These are phyloP conservation scores for Diplodus puntazzo DNA, from an alignment of 2,797 vertebrate species.

Conservation along the genomic window DNA sequence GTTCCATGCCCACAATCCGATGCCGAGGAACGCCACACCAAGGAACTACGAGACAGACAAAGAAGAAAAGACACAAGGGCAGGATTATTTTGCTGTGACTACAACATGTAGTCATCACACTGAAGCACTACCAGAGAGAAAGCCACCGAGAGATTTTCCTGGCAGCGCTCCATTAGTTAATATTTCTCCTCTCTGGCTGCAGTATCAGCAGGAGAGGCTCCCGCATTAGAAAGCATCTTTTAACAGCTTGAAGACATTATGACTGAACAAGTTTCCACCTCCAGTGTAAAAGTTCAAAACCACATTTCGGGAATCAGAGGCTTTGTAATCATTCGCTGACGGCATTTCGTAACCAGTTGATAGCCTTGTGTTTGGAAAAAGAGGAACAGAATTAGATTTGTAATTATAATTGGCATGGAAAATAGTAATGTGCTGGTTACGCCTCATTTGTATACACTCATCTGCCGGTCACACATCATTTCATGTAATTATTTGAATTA, in stretches of 20 bases:
- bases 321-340: neutral
- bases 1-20: constrained; percentile 98
- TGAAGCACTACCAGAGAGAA: constrained; percentile 38
- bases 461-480: too few species aligned
- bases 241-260: constrained; percentile 35
- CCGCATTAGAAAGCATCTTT: constrained; percentile 55
- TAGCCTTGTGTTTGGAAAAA: too few species aligned
- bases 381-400: too few species aligned
- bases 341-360: neutral
- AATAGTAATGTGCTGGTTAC: neutral
- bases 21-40: constrained; percentile 96
- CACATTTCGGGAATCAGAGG: neutral
- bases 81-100: constrained; percentile 50
- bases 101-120: constrained; percentile 46
- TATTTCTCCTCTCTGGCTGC: constrained; percentile 56
- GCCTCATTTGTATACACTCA: too few species aligned
- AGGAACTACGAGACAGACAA: constrained; percentile 88
- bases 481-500: too few species aligned
- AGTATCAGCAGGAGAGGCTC: constrained; percentile 49
- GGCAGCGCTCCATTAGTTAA: constrained; percentile 59
- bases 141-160: constrained; percentile 70
- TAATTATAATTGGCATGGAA: neutral
- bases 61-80: constrained; percentile 17
- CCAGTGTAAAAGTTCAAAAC: constrained; percentile 13
- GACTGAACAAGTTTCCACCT: constrained; percentile 24